Conservation (phyloP, 2,113 vertebrate genomes). For the Barbus barbus region DNA sequence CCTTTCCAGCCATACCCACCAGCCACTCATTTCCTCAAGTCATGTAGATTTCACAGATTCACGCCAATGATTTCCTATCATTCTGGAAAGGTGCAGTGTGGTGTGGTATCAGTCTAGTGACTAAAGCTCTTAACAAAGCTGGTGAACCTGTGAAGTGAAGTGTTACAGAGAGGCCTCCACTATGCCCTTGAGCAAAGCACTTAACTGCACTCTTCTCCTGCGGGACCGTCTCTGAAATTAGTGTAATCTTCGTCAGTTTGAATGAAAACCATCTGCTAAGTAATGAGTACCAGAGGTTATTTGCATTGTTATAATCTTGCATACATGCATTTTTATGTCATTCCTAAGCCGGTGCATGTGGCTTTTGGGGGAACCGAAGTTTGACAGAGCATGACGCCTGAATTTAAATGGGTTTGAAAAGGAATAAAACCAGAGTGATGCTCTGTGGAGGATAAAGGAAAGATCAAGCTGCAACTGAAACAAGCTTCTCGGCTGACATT, state of each 20-base stretch:
- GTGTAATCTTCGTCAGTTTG: not conserved
- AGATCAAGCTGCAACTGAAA: constrained; percentile 21
- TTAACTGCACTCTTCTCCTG: not conserved
- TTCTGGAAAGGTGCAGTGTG: constrained; percentile 6
- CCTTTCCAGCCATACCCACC: not conserved
- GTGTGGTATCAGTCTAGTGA: too few species aligned
- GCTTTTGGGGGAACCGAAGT: constrained; percentile 4
- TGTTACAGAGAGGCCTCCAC: not conserved
- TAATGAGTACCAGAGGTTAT: constrained; percentile 34
- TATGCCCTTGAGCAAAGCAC: constrained; percentile 24
- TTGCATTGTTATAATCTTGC: constrained; percentile 35
- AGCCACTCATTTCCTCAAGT: not conserved
- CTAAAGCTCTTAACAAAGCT: constrained; percentile 29
- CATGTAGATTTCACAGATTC: constrained; percentile 32
- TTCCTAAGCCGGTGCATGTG: not conserved
- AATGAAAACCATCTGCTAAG: constrained; percentile 28
- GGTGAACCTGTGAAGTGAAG: constrained; percentile 17
- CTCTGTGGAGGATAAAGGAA: constrained; percentile 43
- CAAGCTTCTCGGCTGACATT: constrained; percentile 27
- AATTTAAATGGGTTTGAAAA: constrained; percentile 39
- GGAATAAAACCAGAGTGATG: constrained; percentile 16
- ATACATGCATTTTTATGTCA: constrained; percentile 29
- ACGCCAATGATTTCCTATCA: constrained; percentile 16
- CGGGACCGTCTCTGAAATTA: constrained; percentile 11
- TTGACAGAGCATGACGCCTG: constrained; percentile 30